Evolutionary conservation across 2,113 vertebrate species (phyloP).

Genomic region (Cyprinodon brontotheroides): DNA sequence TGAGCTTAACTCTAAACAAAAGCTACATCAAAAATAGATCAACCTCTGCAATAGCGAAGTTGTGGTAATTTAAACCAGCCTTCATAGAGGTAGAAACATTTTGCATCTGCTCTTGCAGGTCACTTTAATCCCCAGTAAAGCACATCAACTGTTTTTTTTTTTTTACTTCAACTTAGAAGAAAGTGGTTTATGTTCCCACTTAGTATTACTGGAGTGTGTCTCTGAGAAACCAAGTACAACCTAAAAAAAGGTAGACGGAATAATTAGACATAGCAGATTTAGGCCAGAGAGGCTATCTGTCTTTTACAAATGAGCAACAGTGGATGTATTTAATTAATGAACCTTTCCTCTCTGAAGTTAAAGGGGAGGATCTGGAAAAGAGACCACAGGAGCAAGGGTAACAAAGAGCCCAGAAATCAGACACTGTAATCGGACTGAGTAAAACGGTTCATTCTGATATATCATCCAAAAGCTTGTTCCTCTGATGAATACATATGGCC

Average conservation of each 20-base stretch:
- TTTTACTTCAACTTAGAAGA: conserved; percentile 60
- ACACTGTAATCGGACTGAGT: conserved; percentile 34
- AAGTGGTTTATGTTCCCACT: conserved; percentile 68
- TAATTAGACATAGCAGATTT: conserved; percentile 73
- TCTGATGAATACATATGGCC: conserved; percentile 64
- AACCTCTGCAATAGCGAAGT: background rate
- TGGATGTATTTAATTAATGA: conserved; percentile 65
- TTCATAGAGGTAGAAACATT: conserved; percentile 44
- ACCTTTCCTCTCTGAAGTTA: conserved; percentile 59
- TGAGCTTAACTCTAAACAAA: background rate
- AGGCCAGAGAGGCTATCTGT: conserved; percentile 66
- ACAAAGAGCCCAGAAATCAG: conserved; percentile 50
- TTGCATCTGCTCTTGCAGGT: conserved; percentile 29
- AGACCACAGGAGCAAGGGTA: conserved; percentile 53
- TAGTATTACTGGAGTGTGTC: conserved; percentile 68
- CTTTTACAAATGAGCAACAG: conserved; percentile 66
- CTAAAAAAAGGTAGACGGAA: conserved; percentile 63
- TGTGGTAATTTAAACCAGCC: background rate
- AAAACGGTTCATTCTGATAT: conserved; percentile 58
- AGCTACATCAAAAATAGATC: background rate
- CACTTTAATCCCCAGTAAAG: conserved; percentile 55
- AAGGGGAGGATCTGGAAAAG: conserved; percentile 52
- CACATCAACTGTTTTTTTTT: conserved; percentile 50
- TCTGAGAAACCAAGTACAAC: conserved; percentile 65
- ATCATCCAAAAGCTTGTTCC: conserved; percentile 57